Base-by-base conservation (phyloP, 2,797 vertebrate species). In the Rhodeus uyekii region DNA sequence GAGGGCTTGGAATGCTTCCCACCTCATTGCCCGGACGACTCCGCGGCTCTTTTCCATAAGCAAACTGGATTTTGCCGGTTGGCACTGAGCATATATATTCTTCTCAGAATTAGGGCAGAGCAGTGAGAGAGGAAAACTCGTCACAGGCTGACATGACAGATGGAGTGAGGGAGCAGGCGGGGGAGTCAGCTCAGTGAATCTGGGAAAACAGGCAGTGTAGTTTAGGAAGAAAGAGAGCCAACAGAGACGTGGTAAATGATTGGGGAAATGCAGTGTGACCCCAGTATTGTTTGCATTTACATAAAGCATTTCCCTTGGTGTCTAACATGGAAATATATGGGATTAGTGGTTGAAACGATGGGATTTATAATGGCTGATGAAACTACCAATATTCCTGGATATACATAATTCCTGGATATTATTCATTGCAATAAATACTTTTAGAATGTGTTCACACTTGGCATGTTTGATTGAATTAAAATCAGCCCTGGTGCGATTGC, bases 91-190 rank as follows among this genome's bases (percentile, higher is more conserved):
- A 14, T 85, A 75, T 84, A 87, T 61, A 60, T 76, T 86, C 76
- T 76, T 81, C 81, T 84, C 48, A 76, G 85, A 90, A 90, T 85
- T 90, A 83, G 88, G 89, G 80, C 89, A 89, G 67, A 80, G 69
- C 76, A 83, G 80, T 68, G 81, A 77, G 78, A 83, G 71, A 76
- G 79, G 36, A 87, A 55, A 61, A 50, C 76, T 79, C 64, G 22
- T 84, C 83, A 85, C 71, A 39, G 58, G 71, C 82, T 69, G 84
- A 84, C 76, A 73, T 83, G 85, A 86, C 86, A 87, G 85, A 86
- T 87, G 87, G 83, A 68, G 42, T 65, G 63, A 76, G 44, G 27
- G 44, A 67, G 27, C 39, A 83, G 83, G 83, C 1, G 80, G 72
- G 75, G 55, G 81, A 78, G 63, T 53, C 32, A 50, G 65, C 53